Conservation (phyloP, 2,797 vertebrate species). For the Spinus olivaceus region DNA sequence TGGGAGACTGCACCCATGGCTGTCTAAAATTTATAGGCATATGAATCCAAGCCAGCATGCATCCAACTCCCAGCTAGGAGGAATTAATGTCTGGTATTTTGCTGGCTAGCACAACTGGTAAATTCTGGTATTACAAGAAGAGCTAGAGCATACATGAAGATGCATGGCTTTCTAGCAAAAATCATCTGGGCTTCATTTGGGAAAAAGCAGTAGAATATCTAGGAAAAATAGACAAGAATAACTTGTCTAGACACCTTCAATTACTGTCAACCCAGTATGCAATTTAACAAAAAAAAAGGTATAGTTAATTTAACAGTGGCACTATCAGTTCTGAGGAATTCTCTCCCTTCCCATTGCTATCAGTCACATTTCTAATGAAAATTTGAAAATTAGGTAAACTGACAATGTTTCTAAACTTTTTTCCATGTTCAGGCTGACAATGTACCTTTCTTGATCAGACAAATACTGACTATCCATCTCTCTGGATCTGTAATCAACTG, state of each 20-base stretch:
- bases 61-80: not conserved
- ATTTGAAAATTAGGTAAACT: not conserved
- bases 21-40: not conserved
- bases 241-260: not conserved
- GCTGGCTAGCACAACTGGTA: not conserved
- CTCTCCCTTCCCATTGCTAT: not conserved
- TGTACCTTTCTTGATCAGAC: slow-evolving; percentile 96
- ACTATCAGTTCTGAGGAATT: not conserved
- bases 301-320: not conserved
- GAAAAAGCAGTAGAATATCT: not conserved
- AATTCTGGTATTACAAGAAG: not conserved
- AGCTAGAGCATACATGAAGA: not conserved
- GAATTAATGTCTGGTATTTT: not conserved
- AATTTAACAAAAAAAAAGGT: not conserved
- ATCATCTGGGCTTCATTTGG: not conserved
- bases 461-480: slow-evolving; percentile 92
- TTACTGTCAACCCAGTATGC: not conserved
- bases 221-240: not conserved
- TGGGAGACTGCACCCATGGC: not conserved
- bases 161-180: not conserved
- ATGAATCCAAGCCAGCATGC: not conserved
- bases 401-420: not conserved
- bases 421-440: not conserved
- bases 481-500: slow-evolving; percentile 86
- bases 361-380: not conserved